Conservation (phyloP, 2,888 invertebrate genomes). For the Diplazon laetatorius region DNA sequence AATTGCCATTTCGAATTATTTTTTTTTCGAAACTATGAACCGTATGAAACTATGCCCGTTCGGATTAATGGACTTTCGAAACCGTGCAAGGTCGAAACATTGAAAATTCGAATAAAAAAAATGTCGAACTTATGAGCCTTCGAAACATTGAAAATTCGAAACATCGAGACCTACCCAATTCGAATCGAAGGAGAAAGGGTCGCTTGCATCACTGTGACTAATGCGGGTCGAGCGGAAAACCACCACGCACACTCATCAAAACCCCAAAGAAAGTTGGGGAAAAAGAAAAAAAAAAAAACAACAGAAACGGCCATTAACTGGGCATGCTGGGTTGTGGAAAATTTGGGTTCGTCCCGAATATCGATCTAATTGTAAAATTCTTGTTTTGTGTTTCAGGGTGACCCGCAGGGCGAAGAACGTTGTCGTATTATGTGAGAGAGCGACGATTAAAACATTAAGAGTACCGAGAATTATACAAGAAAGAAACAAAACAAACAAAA, state of each 20-base stretch:
- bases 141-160: too few relatives aligned
- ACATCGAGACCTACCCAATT: too few relatives aligned
- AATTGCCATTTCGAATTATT: too few relatives aligned
- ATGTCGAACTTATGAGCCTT: too few relatives aligned
- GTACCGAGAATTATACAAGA: slow-evolving; percentile 50
- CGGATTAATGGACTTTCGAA: too few relatives aligned
- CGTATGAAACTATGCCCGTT: too few relatives aligned
- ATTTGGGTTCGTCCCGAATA: slow-evolving; percentile 48
- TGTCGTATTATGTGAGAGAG: slow-evolving; percentile 84
- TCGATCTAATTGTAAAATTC: slow-evolving; percentile 59
- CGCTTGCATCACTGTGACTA: slow-evolving; percentile 68
- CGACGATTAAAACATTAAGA: slow-evolving; percentile 65
- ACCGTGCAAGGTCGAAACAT: too few relatives aligned
- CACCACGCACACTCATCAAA: slow-evolving; percentile 47
- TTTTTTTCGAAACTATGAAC: too few relatives aligned
- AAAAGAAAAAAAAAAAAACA: slow-evolving; percentile 2
- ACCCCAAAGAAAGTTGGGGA: slow-evolving; percentile 2
- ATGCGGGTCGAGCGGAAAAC: slow-evolving; percentile 43
- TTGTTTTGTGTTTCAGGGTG: slow-evolving; percentile 80
- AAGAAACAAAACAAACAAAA: slow-evolving; percentile 15
- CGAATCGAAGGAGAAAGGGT: slow-evolving; percentile 28
- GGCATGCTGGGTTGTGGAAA: slow-evolving; percentile 63
- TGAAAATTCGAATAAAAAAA: too few relatives aligned
- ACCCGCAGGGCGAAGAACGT: slow-evolving; percentile 84
- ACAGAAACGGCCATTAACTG: slow-evolving; percentile 50